Conservation (phyloP, 1,140 invertebrate genomes). For the Cephus cinctus region DNA sequence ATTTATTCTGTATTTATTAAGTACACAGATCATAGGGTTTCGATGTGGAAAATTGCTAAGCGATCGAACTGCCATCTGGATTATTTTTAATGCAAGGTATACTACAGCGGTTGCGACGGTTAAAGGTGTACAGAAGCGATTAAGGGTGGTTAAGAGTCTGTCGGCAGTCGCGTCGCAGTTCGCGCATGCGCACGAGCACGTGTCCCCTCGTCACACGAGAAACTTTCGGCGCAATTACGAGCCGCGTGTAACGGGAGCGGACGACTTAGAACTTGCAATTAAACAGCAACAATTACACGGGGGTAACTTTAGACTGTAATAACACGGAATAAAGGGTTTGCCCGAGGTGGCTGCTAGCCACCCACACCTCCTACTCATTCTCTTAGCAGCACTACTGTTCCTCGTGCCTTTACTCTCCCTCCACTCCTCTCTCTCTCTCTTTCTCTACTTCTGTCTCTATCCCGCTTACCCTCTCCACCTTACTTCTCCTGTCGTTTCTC, state of each 20-base stretch:
- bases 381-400: too few species aligned
- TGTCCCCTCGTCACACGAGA: constrained; percentile 28
- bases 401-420: too few species aligned
- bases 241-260: constrained; percentile 42
- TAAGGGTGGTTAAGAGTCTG: constrained; percentile 51
- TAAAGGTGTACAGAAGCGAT: too few species aligned
- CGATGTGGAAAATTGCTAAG: too few species aligned
- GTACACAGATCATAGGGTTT: too few species aligned
- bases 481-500: not conserved
- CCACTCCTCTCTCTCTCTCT: too few species aligned
- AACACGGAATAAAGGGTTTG: constrained; percentile 58
- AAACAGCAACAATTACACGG: constrained; percentile 59
- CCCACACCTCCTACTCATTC: constrained; percentile 29
- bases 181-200: constrained; percentile 7
- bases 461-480: constrained; percentile 1
- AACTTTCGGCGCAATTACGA: too few species aligned
- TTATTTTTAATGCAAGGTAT: too few species aligned
- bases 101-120: too few species aligned
- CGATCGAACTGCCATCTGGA: too few species aligned
- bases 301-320: constrained; percentile 60
- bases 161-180: constrained; percentile 30
- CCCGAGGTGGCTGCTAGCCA: constrained; percentile 41
- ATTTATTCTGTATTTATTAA: too few species aligned
- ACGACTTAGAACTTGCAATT: constrained; percentile 56
- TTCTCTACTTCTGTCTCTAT: too few species aligned